Evolutionary conservation across 2,113 vertebrate genomes (phyloP).

Genomic region (Ornithorhynchus anatinus): DNA sequence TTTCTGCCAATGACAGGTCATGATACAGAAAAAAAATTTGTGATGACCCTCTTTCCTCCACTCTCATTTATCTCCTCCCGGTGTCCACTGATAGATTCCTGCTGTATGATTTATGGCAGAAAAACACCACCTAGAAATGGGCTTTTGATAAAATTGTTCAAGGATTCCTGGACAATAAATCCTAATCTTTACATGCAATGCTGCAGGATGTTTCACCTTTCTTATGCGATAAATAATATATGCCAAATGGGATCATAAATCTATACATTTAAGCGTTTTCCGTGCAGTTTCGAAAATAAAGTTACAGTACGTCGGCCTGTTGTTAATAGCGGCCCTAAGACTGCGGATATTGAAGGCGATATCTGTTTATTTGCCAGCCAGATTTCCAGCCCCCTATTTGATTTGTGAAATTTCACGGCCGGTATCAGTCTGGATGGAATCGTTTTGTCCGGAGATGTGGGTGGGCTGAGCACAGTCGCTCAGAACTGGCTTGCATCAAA

Average conservation of each 20-base stretch:
- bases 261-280: slow-evolving; percentile 88
- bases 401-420: slow-evolving; percentile 62
- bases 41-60: slow-evolving; percentile 95
- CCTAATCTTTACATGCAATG: slow-evolving; percentile 95
- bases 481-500: slow-evolving; percentile 44
- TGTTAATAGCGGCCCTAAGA: slow-evolving; percentile 65
- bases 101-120: slow-evolving; percentile 96
- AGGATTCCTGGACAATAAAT: slow-evolving; percentile 99
- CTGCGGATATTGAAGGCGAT: slow-evolving; percentile 62
- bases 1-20: slow-evolving; percentile 86
- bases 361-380: slow-evolving; percentile 64
- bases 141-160: slow-evolving; percentile 99
- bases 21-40: slow-evolving; percentile 90
- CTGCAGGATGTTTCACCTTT: slow-evolving; percentile 95
- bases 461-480: slow-evolving; percentile 45
- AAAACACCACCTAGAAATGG: slow-evolving; percentile 98
- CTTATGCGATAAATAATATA: slow-evolving; percentile 93
- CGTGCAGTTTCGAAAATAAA: slow-evolving; percentile 82
- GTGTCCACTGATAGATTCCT: slow-evolving; percentile 97
- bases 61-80: slow-evolving; percentile 97
- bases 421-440: slow-evolving; percentile 52
- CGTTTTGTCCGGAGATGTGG: slow-evolving; percentile 49
- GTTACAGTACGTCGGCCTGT: slow-evolving; percentile 63
- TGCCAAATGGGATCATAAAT: slow-evolving; percentile 91
- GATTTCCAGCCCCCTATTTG: slow-evolving; percentile 55